Conservation (phyloP, 2,888 invertebrate species). For the Caenorhabditis uteleia region DNA sequence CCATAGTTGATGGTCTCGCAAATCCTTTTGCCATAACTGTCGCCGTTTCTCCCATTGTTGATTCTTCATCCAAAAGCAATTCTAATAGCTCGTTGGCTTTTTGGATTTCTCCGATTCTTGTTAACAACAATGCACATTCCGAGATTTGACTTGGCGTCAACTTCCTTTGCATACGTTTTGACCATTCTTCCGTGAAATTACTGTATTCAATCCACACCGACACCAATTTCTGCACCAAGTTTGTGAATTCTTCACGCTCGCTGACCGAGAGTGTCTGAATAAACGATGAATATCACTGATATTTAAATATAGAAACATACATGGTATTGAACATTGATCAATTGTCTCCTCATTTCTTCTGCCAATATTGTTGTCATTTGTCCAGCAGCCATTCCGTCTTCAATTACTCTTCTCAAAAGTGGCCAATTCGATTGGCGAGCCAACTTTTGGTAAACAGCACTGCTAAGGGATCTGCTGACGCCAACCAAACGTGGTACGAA, state of each 20-base stretch:
- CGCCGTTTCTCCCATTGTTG: constrained; percentile 41
- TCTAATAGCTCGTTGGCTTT: constrained; percentile 47
- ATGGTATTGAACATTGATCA: constrained; percentile 44
- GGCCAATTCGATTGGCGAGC: constrained; percentile 29
- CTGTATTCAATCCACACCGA: constrained; percentile 56
- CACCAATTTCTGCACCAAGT: constrained; percentile 43
- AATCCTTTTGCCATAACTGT: constrained; percentile 34
- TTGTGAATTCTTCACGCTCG: constrained; percentile 45
- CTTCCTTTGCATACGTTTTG: constrained; percentile 45
- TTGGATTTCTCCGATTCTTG: constrained; percentile 46
- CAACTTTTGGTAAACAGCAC: constrained; percentile 32
- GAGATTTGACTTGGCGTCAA: constrained; percentile 46
- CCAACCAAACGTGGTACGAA: constrained; percentile 61
- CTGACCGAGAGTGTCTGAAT: constrained; percentile 40
- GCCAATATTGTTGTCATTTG: constrained; percentile 24
- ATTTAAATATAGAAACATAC: constrained; percentile 21
- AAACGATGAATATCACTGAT: background rate
- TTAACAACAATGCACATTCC: constrained; percentile 46
- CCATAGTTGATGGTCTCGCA: constrained; percentile 24
- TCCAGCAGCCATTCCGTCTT: constrained; percentile 50
- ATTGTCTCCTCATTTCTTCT: constrained; percentile 34
- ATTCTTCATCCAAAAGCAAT: constrained; percentile 38
- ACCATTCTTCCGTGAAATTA: constrained; percentile 44
- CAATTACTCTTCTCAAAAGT: constrained; percentile 48
- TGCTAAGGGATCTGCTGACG: constrained; percentile 38